These are phyloP conservation scores for Tachyglossus aculeatus DNA, from an alignment of 2,797 vertebrate genomes.

Conservation along the genomic window DNA sequence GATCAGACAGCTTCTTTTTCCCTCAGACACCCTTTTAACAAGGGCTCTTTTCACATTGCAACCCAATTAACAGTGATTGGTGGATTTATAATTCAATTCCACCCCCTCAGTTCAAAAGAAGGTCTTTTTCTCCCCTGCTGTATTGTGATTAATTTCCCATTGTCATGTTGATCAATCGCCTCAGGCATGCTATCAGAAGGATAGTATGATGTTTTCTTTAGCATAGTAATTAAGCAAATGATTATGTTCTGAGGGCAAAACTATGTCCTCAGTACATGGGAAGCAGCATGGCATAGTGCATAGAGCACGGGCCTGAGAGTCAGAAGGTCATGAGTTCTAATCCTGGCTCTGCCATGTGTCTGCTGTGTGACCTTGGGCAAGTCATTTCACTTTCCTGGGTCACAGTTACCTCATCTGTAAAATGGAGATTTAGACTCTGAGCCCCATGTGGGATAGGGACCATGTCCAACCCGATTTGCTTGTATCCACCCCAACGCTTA, in stretches of 20 bases:
- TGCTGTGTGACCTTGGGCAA: background rate
- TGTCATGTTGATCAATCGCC: constrained; percentile 39
- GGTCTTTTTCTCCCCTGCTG: constrained; percentile 9
- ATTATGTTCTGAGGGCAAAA: constrained; percentile 49
- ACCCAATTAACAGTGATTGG: background rate
- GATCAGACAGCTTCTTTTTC: background rate
- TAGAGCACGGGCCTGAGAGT: background rate
- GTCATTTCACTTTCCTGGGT: no score
- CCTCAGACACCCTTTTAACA: background rate
- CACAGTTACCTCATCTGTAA: no score
- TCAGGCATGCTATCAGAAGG: constrained; percentile 19
- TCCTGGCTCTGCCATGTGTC: background rate
- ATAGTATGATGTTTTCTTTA: constrained; percentile 26
- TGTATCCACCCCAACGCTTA: no score
- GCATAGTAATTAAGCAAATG: constrained; percentile 54
- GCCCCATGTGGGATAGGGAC: no score
- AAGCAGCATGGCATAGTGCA: background rate
- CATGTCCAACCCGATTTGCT: no score
- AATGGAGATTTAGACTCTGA: no score
- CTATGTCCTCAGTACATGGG: background rate
- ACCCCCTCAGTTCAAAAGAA: background rate
- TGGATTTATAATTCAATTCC: background rate
- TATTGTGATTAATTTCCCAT: constrained; percentile 15
- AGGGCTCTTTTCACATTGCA: background rate
- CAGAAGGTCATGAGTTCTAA: background rate